Conservation (phyloP, 2,113 vertebrate genomes). For the Synodontis membranacea region DNA sequence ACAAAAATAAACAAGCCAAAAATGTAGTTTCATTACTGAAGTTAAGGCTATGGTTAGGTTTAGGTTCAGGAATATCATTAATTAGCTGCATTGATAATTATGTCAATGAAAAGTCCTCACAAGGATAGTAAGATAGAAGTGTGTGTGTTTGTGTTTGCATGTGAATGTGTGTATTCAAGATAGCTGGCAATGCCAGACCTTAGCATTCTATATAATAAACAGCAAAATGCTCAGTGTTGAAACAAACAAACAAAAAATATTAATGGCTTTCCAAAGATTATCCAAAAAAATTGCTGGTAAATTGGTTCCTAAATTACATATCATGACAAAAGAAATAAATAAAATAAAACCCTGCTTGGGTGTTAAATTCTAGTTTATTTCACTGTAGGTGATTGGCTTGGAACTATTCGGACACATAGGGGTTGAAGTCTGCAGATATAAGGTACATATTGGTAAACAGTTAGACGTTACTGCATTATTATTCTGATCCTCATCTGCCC, state of each 20-base stretch:
- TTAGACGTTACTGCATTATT: constrained; percentile 81
- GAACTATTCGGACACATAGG: not conserved
- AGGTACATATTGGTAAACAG: constrained; percentile 89
- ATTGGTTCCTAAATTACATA: not conserved
- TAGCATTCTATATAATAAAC: not conserved
- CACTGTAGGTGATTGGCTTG: not conserved
- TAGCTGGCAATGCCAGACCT: not conserved
- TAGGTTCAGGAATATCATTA: too few species aligned
- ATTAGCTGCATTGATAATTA: too few species aligned
- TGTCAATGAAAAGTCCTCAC: too few species aligned
- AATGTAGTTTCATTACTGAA: too few species aligned
- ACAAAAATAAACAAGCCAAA: too few species aligned
- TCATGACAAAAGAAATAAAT: constrained; percentile 2
- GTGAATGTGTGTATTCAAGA: not conserved
- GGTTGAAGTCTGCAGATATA: constrained; percentile 74
- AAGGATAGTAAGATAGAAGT: not conserved
- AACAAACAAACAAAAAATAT: not conserved
- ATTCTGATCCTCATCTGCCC: constrained; percentile 75
- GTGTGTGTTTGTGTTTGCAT: not conserved
- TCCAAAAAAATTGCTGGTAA: not conserved
- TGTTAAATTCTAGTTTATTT: not conserved
- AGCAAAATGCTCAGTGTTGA: not conserved
- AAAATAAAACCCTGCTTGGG: not conserved
- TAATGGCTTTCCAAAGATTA: not conserved
- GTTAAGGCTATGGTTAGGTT: too few species aligned